Percentiles rank a stretch among this genome's conserved stretches.
Conservation (phyloP, 2,888 invertebrate genomes). For the Heliconius hortense region DNA sequence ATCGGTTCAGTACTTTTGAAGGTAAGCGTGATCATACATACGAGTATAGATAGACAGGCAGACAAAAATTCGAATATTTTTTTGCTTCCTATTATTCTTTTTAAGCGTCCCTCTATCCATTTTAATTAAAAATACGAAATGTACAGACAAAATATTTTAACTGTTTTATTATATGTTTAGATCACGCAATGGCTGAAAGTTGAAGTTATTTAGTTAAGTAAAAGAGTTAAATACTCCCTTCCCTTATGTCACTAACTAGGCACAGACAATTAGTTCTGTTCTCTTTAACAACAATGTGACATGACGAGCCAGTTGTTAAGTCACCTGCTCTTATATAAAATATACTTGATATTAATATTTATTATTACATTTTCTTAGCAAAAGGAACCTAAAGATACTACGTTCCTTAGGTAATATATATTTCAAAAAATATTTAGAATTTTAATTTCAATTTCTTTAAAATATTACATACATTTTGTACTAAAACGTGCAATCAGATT, state of each 20-base stretch:
- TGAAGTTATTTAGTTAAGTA: conserved; percentile 1
- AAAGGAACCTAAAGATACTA: background rate
- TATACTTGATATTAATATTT: background rate
- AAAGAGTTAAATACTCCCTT: background rate
- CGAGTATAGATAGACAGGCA: too few relatives aligned
- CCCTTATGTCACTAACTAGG: background rate
- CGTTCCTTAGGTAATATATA: too few relatives aligned
- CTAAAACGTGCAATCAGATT: background rate
- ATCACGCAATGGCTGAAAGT: background rate
- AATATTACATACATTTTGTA: background rate
- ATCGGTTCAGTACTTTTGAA: too few relatives aligned
- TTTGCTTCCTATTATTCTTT: too few relatives aligned
- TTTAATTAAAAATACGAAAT: too few relatives aligned
- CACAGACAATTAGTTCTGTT: background rate
- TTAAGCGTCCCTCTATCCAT: too few relatives aligned
- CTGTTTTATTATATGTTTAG: too few relatives aligned
- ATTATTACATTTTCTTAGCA: background rate
- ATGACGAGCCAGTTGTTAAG: background rate
- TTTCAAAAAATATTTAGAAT: background rate
- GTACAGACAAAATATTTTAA: too few relatives aligned
- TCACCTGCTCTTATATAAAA: conserved; percentile 8
- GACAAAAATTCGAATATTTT: too few relatives aligned
- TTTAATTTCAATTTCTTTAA: background rate
- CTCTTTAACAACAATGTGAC: background rate
- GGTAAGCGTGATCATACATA: too few relatives aligned